Evolutionary conservation across 1,140 invertebrate genomes (phyloP).

Genomic region (Aethina tumida): DNA sequence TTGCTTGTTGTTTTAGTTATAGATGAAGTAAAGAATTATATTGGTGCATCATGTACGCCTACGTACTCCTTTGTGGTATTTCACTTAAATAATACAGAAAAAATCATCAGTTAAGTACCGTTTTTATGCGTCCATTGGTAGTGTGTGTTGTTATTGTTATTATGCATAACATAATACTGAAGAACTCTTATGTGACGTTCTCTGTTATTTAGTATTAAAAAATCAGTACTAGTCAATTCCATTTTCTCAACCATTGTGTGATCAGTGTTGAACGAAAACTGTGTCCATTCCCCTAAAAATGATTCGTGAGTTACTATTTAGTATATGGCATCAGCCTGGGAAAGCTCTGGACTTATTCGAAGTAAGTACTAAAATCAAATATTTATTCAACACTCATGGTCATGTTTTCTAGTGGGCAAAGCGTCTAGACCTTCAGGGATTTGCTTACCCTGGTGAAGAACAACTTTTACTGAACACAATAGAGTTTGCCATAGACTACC

Average conservation of each 20-base stretch:
- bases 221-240: background rate
- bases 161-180: too few species aligned
- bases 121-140: too few species aligned
- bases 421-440: slow-evolving; percentile 29
- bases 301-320: slow-evolving; percentile 30
- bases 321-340: slow-evolving; percentile 26
- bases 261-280: background rate
- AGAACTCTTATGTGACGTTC: too few species aligned
- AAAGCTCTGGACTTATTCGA: slow-evolving; percentile 7
- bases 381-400: slow-evolving; percentile 6
- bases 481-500: slow-evolving; percentile 27
- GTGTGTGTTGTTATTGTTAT: too few species aligned
- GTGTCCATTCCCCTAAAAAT: slow-evolving; percentile 13
- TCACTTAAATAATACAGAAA: too few species aligned
- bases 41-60: too few species aligned
- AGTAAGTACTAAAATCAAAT: slow-evolving; percentile 1
- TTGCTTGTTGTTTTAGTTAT: too few species aligned
- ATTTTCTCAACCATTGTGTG: background rate
- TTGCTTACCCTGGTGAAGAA: slow-evolving; percentile 33
- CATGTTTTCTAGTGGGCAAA: slow-evolving; percentile 17
- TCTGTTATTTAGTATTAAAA: too few species aligned
- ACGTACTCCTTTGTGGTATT: too few species aligned
- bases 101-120: too few species aligned
- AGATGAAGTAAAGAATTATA: too few species aligned
- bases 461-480: slow-evolving; percentile 27